Base-by-base conservation (phyloP, 2,113 vertebrate genomes). In the Laticauda laticaudata region DNA sequence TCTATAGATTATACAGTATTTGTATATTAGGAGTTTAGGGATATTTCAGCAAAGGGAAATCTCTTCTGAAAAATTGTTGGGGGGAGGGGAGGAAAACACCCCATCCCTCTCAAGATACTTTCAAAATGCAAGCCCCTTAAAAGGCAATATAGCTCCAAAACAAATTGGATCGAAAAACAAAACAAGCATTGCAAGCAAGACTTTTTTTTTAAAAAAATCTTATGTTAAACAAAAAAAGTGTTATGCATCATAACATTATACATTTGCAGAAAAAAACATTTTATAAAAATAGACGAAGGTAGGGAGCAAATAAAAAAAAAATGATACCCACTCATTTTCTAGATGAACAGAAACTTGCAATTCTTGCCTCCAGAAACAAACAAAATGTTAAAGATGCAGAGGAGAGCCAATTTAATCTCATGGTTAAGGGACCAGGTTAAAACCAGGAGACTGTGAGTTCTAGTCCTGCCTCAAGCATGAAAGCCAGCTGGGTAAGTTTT, bases 111-210 rank as follows among this genome's bases (percentile, higher is more conserved):
- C 34, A 89, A 89, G 29, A 55, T 29, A 94, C 81, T 34, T 94
- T 81, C 94, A 95, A 81, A 0, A 6, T 87, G 75, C 43, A 56
- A 75, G 75, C 92, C 92, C 97, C 97, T 97, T 97, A 97, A 95
- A 92, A 94, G 95, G 93, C 89, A 96, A 97, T 95, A 96, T 96
- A 97, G 95, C 96, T 97, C 96, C 97, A 95, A 96, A 96, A 96
- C 39, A 96, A 95, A 51, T 10, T 93, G 75, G 96, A 96, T 96
- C 96, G 94, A 90, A 92, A 94, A 96, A 96, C 89, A 95, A 97
- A 97, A 90, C 91, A 96, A 93, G 90, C 5, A 1, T 96, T 95
- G 90, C 90, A 95, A 89, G 26, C 86, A 57, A 93, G 91, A 92
- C 1, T 48, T 48, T 9, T 48, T 45, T 92, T 94, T 56, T 20